A percentile compares a stretch with the other conserved stretches of the same genome.
phyloP scores from a whole-genome alignment of 2,113 vertebrate genomes.

The Sapajus apella region DNA sequence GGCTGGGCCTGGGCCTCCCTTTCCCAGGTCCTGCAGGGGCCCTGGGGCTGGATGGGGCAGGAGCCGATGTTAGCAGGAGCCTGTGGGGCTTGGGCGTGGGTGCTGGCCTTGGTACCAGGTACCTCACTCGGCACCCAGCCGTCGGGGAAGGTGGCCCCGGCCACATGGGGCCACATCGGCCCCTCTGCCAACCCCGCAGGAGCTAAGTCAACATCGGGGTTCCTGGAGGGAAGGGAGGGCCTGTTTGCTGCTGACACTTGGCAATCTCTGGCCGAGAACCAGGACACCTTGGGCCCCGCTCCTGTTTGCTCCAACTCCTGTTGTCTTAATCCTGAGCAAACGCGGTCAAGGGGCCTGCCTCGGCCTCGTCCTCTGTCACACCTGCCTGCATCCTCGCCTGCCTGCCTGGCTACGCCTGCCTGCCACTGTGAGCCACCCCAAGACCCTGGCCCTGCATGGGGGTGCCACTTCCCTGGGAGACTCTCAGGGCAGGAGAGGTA shows the following conservation, averaged over 20 bases:
- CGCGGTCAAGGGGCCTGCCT: background rate
- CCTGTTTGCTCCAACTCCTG: slow-evolving; percentile 9
- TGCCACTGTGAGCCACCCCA: rapidly evolving
- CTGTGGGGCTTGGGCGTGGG: background rate
- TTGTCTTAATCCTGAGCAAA: slow-evolving; percentile 67
- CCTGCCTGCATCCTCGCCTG: background rate
- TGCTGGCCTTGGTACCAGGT: background rate
- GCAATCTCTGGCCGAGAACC: background rate
- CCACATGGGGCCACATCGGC: rapidly evolving
- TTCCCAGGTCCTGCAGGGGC: background rate
- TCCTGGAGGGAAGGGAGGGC: slow-evolving; percentile 64
- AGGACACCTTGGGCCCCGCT: background rate
- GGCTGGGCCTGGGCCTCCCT: background rate
- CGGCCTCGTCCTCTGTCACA: background rate
- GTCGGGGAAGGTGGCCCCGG: background rate
- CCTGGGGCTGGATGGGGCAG: background rate
- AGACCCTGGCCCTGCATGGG: background rate
- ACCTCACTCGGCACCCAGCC: background rate
- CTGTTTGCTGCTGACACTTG: slow-evolving; percentile 17
- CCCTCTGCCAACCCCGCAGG: slow-evolving; percentile 11
- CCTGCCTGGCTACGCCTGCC: rapidly evolving
- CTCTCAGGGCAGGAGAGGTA: background rate
- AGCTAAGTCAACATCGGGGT: slow-evolving; percentile 46
- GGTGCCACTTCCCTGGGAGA: background rate
- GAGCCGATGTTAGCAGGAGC: background rate